Base-by-base conservation (phyloP, 92 coral and sea anemone species). In the Porites evermanni region DNA sequence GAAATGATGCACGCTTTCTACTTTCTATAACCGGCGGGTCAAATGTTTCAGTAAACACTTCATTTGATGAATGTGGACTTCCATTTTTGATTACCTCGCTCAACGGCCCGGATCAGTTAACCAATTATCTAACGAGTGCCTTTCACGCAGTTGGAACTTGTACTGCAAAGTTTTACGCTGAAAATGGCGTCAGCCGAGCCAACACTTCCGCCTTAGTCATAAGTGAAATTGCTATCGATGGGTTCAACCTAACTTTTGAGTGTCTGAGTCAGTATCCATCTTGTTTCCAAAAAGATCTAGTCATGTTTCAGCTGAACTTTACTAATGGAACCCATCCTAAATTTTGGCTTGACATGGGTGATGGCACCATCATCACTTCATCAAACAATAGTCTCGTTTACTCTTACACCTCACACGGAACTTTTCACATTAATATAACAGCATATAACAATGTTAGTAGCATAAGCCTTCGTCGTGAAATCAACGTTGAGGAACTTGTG, bases 381-480 rank as follows among this genome's bases (percentile, higher is more conserved):
- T 12, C 52, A 54, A 75, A 54, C 26, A 86, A 19, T 66, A 67
- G 12, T 23, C 2, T 47, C 13, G 24, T 24, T 7, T 50, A 87
- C 64, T 47, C 32, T 11, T 91, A 67, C 23, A 44, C n/a, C 7
- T 29, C n/a, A 4, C 51, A 74, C 24, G 89, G 92, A 11, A 50
- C 52, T 12, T 88, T 91, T 32, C 38, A 73, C 58, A 24, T 86
- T 53, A 63, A 67, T 29, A 60, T 81, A 21, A 29, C 72, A 9
- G 94, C 89, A 1, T 84, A 79, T 72, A 91, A 91, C 20, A 91
- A 91, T n/a, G 94, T 86, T 12, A 88, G 85, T 12, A 61, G 71
- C 66, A 21, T 51, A 74, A 88, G 79, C 51, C 29, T 59, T 52
- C n/a, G 76, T 12, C 63, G 70, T 6, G 53, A 32, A 32, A 14